Evolutionary conservation across 1,140 invertebrate genomes (phyloP).

Genomic region (Papilio helenus): DNA sequence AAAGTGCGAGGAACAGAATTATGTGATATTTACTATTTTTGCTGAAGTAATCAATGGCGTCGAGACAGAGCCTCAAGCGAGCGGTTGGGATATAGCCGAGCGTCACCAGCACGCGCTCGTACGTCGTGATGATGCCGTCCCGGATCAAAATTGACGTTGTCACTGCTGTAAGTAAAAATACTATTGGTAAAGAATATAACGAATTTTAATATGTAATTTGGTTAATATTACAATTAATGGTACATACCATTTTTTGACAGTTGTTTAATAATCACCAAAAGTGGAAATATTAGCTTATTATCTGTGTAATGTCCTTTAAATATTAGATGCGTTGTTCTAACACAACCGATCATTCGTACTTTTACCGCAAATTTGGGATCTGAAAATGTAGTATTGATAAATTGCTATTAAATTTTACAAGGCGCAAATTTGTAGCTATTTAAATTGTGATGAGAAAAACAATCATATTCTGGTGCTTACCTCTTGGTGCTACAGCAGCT

Average conservation of each 20-base stretch:
- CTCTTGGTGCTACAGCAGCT: constrained; percentile 71
- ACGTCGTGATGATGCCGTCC: constrained; percentile 85
- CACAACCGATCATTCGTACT: constrained; percentile 83
- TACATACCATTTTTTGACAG: constrained; percentile 86
- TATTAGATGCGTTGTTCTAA: constrained; percentile 85
- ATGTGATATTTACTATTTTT: constrained; percentile 82
- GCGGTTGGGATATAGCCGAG: constrained; percentile 86
- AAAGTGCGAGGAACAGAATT: background rate
- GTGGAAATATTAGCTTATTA: constrained; percentile 84
- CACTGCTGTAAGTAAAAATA: constrained; percentile 81
- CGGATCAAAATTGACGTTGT: constrained; percentile 85
- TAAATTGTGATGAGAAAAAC: background rate
- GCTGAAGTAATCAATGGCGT: constrained; percentile 86
- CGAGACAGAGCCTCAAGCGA: constrained; percentile 85
- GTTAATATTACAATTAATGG: constrained; percentile 23
- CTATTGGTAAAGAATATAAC: too few species aligned
- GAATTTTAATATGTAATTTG: too few species aligned
- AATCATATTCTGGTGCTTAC: constrained; percentile 43
- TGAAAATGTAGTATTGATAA: constrained; percentile 68
- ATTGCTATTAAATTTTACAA: background rate
- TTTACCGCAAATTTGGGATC: constrained; percentile 86
- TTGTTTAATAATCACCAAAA: constrained; percentile 86
- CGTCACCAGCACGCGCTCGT: constrained; percentile 85
- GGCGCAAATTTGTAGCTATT: background rate
- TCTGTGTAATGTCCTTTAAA: constrained; percentile 85